phyloP scores from a whole-genome alignment of 2,888 invertebrate species.

The Heliconius cydno region DNA sequence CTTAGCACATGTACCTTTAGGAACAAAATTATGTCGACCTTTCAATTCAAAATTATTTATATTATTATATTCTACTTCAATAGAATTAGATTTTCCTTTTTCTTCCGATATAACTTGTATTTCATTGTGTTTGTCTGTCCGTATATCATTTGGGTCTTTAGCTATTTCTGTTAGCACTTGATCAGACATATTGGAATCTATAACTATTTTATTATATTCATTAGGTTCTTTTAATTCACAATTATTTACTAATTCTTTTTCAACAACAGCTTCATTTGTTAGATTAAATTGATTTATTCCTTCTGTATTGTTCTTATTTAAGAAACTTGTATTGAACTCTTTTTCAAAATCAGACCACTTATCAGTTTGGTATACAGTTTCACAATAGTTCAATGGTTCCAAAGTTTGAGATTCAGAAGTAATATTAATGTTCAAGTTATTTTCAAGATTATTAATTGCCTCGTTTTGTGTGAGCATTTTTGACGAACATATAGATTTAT shows the following conservation, averaged over 20 bases:
- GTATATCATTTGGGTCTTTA: background rate
- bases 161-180: background rate
- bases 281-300: background rate
- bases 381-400: constrained; percentile 29
- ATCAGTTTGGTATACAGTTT: constrained; percentile 45
- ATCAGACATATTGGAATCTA: background rate
- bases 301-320: constrained; percentile 3
- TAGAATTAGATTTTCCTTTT: background rate
- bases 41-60: constrained; percentile 64
- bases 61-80: constrained; percentile 44
- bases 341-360: constrained; percentile 32
- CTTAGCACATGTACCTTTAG: constrained; percentile 77
- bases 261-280: background rate
- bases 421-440: background rate
- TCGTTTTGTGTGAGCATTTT: background rate
- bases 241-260: background rate
- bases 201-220: background rate
- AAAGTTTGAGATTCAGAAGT: constrained; percentile 26
- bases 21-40: constrained; percentile 78
- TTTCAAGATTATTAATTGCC: background rate
- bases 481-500: background rate
- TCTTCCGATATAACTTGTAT: background rate
- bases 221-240: background rate
- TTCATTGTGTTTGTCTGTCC: background rate
- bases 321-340: constrained; percentile 36